A percentile compares a stretch with the other conserved stretches of the same genome.
Evolutionary conservation across 2,113 vertebrate genomes (phyloP).

Genomic region (Pipra filicauda): DNA sequence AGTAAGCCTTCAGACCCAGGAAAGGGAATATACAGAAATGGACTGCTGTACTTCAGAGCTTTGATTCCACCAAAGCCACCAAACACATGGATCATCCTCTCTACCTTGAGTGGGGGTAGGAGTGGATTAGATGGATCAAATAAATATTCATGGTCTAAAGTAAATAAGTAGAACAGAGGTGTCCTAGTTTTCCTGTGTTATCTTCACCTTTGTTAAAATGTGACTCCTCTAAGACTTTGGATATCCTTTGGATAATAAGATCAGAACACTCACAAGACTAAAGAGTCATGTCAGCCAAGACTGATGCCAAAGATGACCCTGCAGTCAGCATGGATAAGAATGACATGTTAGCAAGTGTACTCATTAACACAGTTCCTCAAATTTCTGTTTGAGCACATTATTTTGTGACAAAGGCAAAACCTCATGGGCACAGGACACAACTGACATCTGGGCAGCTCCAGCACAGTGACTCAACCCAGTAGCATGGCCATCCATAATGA

Average conservation of each 20-base stretch:
- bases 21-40: not conserved
- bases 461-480: not conserved
- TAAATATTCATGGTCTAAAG: not conserved
- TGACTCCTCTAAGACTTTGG: not conserved
- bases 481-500: not conserved
- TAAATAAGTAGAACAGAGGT: not conserved
- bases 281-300: not conserved
- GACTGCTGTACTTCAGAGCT: not conserved
- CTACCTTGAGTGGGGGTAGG: not conserved
- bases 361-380: not conserved
- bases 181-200: not conserved
- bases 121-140: not conserved
- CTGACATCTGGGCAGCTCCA: not conserved
- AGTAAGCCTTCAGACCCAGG: not conserved
- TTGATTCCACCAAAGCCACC: not conserved
- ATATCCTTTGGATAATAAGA: not conserved
- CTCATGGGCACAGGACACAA: accelerated
- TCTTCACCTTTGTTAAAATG: not conserved
- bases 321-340: not conserved
- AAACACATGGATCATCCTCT: not conserved
- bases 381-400: not conserved
- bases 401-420: not conserved
- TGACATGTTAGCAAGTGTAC: not conserved
- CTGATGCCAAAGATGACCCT: not conserved
- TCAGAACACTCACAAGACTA: not conserved